Evolutionary conservation across 2,113 vertebrate genomes (phyloP), one percentile per base, ranked within the genome.

Genomic region (Tachycineta bicolor): DNA sequence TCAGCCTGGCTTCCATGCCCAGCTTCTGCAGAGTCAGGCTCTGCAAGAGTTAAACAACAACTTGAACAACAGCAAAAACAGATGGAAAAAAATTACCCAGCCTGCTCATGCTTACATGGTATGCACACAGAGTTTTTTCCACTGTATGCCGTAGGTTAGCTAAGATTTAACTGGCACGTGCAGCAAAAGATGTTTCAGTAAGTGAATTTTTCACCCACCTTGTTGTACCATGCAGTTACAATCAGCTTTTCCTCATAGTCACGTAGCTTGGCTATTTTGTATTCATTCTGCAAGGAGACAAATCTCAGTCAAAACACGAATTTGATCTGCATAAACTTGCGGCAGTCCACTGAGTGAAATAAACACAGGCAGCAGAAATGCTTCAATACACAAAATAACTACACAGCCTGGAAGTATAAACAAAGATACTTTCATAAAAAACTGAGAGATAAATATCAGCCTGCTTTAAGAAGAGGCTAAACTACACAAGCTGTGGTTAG

Each of bases 201-300:
- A 68, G 17, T 25, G 14, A 37, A 33, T 44, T 69, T 88, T 63
- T 29, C 44, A 87, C 97, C 90, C 94, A 99, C 99, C 99, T 99
- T 99, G 97, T 99, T 99, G 94, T 99, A 99, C 99, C 99, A 99
- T 0, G 99, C 99, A 34, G 99, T 99, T 41, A 99, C 99, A 82
- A 99, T 99, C 76, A 99, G 97, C 89, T 99, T 99, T 96, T 99
- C 99, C 97, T 99, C 99, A 49, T 99, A 98, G 74, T 99, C 99
- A 92, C 98, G 98, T 62, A 99, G 98, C 93, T 99, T 99, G 64
- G 99, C 98, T 89, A 99, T 98, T 93, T 99, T 99, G 98, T 98
- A 99, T 74, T 99, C 98, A 84, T 98, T 98, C 99, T 99, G 79
- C 43, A 96, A 80, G 43, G 29, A 74, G 59, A 69, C 4, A 60